These are phyloP conservation scores for Dioctria linearis DNA, from an alignment of 2,888 invertebrate genomes.

Conservation along the genomic window DNA sequence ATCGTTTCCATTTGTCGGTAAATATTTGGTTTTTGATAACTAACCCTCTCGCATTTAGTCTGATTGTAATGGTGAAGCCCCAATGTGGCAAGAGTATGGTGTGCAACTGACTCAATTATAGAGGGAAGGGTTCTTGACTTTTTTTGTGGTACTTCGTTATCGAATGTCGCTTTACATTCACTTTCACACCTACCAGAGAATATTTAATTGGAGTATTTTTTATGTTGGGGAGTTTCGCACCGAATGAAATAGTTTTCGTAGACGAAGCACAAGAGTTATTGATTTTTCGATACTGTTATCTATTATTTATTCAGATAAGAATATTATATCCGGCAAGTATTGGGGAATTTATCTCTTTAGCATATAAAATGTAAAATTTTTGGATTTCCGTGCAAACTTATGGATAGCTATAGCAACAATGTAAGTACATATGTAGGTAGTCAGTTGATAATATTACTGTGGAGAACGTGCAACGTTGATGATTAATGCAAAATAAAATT, in stretches of 20 bases:
- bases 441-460: too few species aligned
- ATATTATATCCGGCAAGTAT: slow-evolving; percentile 25
- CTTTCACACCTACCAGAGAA: slow-evolving; percentile 12
- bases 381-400: too few species aligned
- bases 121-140: slow-evolving; percentile 22
- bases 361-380: not conserved
- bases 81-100: not conserved
- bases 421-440: too few species aligned
- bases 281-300: slow-evolving; percentile 45
- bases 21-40: slow-evolving; percentile 45
- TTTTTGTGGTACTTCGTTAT: slow-evolving; percentile 8
- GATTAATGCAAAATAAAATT: too few species aligned
- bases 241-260: slow-evolving; percentile 21
- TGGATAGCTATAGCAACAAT: too few species aligned
- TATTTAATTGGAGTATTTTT: not conserved
- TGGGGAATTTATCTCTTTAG: slow-evolving; percentile 18
- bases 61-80: slow-evolving; percentile 18
- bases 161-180: slow-evolving; percentile 9
- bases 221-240: slow-evolving; percentile 13
- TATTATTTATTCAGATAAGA: slow-evolving; percentile 27
- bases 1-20: slow-evolving; percentile 29
- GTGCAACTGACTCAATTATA: not conserved
- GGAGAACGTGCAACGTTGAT: too few species aligned
- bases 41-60: not conserved
- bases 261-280: slow-evolving; percentile 24